phyloP scores from a whole-genome alignment of 2,888 invertebrate genomes.

The Agrochola lychnidis region DNA sequence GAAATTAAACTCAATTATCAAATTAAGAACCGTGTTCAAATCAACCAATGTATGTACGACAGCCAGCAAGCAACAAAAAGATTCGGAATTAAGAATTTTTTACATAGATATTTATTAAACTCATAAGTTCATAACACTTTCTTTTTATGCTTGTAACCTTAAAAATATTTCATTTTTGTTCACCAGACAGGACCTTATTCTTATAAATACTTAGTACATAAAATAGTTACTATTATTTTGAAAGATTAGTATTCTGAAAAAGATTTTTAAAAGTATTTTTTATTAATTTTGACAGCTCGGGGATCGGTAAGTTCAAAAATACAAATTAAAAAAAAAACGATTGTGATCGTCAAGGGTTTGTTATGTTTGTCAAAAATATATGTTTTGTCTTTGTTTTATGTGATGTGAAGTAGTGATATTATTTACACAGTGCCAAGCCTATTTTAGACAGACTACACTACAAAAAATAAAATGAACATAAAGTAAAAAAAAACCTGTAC shows the following conservation, averaged over 20 bases:
- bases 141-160: background rate
- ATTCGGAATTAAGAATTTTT: background rate
- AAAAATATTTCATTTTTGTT: background rate
- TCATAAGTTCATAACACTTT: background rate
- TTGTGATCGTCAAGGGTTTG: constrained; percentile 44
- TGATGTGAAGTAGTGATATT: constrained; percentile 29
- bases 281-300: constrained; percentile 76
- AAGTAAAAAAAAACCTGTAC: no score
- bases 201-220: constrained; percentile 5
- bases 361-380: constrained; percentile 20
- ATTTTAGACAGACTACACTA: background rate
- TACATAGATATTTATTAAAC: background rate
- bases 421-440: constrained; percentile 9
- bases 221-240: background rate
- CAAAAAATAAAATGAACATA: background rate
- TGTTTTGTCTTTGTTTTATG: constrained; percentile 43
- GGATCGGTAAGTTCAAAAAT: constrained; percentile 76
- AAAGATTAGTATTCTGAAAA: background rate
- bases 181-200: constrained; percentile 8
- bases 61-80: background rate
- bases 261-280: constrained; percentile 23
- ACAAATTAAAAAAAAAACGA: constrained; percentile 4
- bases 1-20: background rate
- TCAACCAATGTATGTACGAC: background rate
- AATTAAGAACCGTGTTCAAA: background rate